Conservation (phyloP, 2,888 invertebrate genomes). For the Blastobasis lacticolella region DNA sequence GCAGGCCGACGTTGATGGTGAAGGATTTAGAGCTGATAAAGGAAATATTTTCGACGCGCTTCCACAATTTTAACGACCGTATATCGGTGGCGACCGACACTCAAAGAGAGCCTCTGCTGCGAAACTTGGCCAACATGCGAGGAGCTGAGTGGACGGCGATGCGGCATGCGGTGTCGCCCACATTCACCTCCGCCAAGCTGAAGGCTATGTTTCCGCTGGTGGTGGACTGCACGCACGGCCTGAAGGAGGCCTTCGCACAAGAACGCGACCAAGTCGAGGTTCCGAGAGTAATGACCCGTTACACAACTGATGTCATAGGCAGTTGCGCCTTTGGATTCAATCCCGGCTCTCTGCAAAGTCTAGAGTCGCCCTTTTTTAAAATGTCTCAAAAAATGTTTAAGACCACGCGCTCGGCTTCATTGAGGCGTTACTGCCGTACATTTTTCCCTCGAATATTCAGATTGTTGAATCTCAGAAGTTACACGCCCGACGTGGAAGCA, state of each 20-base stretch:
- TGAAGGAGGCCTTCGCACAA: constrained; percentile 36
- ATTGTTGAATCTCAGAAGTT: constrained; percentile 56
- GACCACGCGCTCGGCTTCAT: constrained; percentile 42
- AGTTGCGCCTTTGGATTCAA: constrained; percentile 66
- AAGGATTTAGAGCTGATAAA: constrained; percentile 57
- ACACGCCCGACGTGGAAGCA: constrained; percentile 52
- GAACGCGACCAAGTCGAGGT: constrained; percentile 48
- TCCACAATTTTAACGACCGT: constrained; percentile 54
- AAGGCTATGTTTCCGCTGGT: constrained; percentile 67
- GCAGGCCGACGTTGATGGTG: constrained; percentile 57
- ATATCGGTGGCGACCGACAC: constrained; percentile 58
- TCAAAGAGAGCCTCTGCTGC: constrained; percentile 55
- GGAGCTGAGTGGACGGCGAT: constrained; percentile 63
- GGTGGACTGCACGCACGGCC: constrained; percentile 49
- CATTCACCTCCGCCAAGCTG: constrained; percentile 67
- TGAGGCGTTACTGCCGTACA: constrained; percentile 58
- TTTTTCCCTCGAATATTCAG: constrained; percentile 60
- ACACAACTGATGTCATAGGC: constrained; percentile 63
- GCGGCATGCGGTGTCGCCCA: constrained; percentile 60
- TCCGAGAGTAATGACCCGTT: constrained; percentile 52
- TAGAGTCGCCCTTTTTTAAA: constrained; percentile 55
- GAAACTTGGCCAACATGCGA: constrained; percentile 63
- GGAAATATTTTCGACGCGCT: constrained; percentile 49
- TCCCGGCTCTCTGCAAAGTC: constrained; percentile 51
- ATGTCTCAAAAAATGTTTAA: constrained; percentile 67